A percentile compares a stretch with the other conserved stretches of the same genome.
These are phyloP conservation scores for Eulacestoma nigropectus DNA, from an alignment of 2,113 vertebrate genomes.

Conservation along the genomic window DNA sequence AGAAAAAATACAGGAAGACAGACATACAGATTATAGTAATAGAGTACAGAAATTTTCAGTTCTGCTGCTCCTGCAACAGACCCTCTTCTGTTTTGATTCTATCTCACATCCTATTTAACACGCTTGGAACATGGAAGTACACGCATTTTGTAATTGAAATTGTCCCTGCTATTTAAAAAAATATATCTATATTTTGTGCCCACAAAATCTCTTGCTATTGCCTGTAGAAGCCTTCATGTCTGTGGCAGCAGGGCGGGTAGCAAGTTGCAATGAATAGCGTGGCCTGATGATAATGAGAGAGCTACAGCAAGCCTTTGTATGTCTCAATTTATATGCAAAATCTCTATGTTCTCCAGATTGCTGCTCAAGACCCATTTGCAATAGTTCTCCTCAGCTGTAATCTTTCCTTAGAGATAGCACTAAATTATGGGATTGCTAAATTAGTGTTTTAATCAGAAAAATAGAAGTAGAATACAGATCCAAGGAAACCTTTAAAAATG, in stretches of 20 bases:
- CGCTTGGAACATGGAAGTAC: neutral
- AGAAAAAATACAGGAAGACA: neutral
- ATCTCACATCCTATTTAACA: neutral
- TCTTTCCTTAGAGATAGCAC: neutral
- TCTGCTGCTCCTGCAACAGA: neutral
- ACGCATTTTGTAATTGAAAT: neutral
- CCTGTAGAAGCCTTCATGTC: neutral
- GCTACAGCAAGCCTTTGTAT: neutral
- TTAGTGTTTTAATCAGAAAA: neutral
- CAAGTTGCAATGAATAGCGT: neutral
- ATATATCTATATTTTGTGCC: neutral
- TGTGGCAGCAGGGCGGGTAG: neutral
- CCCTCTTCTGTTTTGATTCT: neutral
- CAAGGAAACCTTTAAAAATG: neutral
- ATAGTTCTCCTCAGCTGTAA: neutral
- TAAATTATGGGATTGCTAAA: neutral
- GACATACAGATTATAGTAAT: neutral
- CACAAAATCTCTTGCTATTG: neutral
- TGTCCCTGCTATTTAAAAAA: neutral
- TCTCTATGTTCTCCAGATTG: neutral
- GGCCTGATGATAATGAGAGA: neutral
- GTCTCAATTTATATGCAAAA: neutral
- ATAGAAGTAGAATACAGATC: neutral
- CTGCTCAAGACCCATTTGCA: neutral
- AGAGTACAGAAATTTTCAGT: neutral